Evolutionary conservation across 2,113 vertebrate genomes (phyloP).

Genomic region (Cryptomyrus ogoouensis): DNA sequence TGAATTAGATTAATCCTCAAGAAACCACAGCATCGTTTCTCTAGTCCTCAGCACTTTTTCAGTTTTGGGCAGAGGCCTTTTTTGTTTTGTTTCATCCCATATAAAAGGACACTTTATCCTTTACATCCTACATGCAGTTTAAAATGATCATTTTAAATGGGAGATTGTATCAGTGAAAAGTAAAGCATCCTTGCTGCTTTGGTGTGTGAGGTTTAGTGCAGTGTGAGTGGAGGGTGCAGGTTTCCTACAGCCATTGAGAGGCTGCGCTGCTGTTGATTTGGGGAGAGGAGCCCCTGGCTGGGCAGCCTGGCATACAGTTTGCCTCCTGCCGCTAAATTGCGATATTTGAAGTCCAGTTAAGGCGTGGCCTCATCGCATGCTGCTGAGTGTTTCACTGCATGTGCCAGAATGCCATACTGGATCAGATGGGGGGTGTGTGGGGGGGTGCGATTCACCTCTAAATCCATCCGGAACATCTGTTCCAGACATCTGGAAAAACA

Average conservation of each 20-base stretch:
- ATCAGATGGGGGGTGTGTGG: background rate
- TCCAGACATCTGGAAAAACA: background rate
- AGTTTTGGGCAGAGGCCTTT: background rate
- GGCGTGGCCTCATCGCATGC: background rate
- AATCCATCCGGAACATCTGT: background rate
- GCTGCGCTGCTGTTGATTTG: background rate
- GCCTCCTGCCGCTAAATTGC: conserved; percentile 4
- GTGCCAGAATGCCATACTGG: background rate
- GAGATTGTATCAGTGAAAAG: background rate
- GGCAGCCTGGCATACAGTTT: background rate
- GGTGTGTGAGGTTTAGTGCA: background rate
- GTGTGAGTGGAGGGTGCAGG: background rate
- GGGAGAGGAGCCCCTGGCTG: background rate
- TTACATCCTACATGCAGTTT: background rate
- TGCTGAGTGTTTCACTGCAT: background rate
- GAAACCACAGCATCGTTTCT: conserved; percentile 41
- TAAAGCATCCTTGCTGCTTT: background rate
- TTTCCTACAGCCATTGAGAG: background rate
- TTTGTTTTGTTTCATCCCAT: background rate
- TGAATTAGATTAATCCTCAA: conserved; percentile 42
- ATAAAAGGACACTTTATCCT: background rate
- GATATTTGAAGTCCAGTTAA: conserved; percentile 13
- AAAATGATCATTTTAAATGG: background rate
- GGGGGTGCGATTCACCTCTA: background rate
- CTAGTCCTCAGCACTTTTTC: conserved; percentile 33